Base-by-base conservation (phyloP, 2,797 vertebrate genomes). In the Girardinus metallicus region DNA sequence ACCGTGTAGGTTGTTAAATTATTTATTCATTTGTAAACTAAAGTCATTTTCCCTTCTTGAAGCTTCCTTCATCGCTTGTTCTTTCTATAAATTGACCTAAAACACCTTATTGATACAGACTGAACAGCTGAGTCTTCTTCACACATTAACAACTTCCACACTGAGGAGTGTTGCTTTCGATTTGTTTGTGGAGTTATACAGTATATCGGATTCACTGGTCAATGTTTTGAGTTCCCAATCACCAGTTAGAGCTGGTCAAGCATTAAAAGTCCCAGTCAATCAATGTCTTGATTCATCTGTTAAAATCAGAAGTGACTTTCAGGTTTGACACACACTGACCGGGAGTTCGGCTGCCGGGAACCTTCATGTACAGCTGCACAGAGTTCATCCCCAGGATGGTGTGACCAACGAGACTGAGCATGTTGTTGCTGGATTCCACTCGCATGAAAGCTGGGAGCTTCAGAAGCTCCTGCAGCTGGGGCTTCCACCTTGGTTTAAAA, bases 371-470 rank as follows among this genome's bases (percentile, higher is more conserved):
- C 39, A 99, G 96, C 91, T 99, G 98, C 88, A 99, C 98, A 39
- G 98, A 99, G 94, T 99, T 99, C 99, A 99, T 99, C 95, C 99
- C 98, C 92, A 99, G 95, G 93, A 99, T 98, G 83, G 98, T 98
- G 93, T 99, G 97, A 84, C 99, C 98, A 84, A 99, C 97, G 46
- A 99, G 98, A 93, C 98, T 99, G 90, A 99, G 96, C 95, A 99
- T 97, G 96, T 99, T 99, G 95, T 98, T 98, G 93, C 97, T 97
- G 91, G 98, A 99, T 88, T 99, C 98, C 73, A 99, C 98, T 79
- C 98, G 96, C 92, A 97, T 97, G 94, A 99, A 99, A 83, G 98
- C 97, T 89, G 99, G 99, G 94, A 99, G 96, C 95, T 99, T 99
- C 91, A 98, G 97, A 92, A 99, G 95, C 95, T 99, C 99, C 92